Conservation (phyloP, 2,888 invertebrate genomes). For the Epirrhoe tristata region DNA sequence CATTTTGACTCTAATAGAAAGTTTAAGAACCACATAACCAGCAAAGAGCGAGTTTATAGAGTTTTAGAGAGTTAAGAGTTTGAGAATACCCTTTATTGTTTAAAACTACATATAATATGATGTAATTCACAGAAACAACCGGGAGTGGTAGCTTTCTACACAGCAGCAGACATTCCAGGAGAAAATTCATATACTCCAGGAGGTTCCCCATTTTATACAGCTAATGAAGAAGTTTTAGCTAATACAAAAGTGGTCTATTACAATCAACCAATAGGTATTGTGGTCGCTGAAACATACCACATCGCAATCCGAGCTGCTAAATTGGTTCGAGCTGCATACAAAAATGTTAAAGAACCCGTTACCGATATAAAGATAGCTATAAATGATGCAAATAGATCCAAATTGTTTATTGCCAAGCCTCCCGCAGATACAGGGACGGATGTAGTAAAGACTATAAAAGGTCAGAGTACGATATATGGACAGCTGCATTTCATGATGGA, state of each 20-base stretch:
- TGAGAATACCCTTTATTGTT: neutral
- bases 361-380: constrained; percentile 55
- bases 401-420: constrained; percentile 42
- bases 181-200: constrained; percentile 79
- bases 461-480: constrained; percentile 79
- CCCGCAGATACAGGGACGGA: constrained; percentile 65
- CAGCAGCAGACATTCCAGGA: constrained; percentile 88
- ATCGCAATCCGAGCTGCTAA: constrained; percentile 84
- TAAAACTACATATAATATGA: neutral
- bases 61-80: no score
- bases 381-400: constrained; percentile 54
- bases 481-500: constrained; percentile 93
- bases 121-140: constrained; percentile 75
- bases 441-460: constrained; percentile 74
- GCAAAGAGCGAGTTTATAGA: neutral
- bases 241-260: constrained; percentile 64
- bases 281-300: constrained; percentile 85
- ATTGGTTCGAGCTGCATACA: constrained; percentile 84
- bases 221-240: constrained; percentile 73
- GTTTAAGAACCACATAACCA: neutral
- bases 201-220: constrained; percentile 41
- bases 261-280: constrained; percentile 68
- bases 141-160: constrained; percentile 87
- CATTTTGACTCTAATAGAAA: no score
- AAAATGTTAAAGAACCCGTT: constrained; percentile 63